Base-by-base conservation (phyloP, 2,888 invertebrate genomes). In the Drosophila differens region DNA sequence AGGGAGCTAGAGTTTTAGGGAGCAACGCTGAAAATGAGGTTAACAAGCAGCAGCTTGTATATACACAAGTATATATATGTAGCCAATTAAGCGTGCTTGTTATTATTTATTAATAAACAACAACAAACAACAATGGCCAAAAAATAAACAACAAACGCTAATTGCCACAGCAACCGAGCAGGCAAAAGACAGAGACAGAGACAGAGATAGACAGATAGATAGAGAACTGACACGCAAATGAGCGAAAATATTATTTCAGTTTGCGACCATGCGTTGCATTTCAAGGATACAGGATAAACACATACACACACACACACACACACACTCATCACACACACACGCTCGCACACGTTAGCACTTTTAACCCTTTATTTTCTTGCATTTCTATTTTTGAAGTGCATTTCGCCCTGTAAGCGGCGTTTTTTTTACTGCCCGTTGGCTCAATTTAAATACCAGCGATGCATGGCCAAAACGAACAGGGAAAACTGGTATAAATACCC, bases 401-500 rank as follows among this genome's bases (percentile, higher is more conserved):
- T 84, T 87, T 74, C 74, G 65, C 68, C 68, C 78, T 61, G 74
- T 70, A 59, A 84, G 69, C 84, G 71, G 67, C 58, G 60, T 72
- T 75, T 33, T 82, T n/a, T 81, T 86, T 64, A 77, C 87, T 90
- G 87, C 79, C 85, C 90, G 80, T 73, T 84, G 90, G 74, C 89
- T 86, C 73, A 86, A 91, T 86, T 86, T 86, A 91, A 86, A 86
- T 91, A 89, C 74, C 91, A 91, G 53, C 90, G 90, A 91, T 79
- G 91, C 87, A 91, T 87, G 74, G 83, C 87, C 89, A 37, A 89
- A 85, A 85, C 60, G 79, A 64, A 57, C 70, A 76, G 65, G 61
- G 65, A 39, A 39, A 75, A 69, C 65, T 65, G 61, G 62, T 62
- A 62, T 37, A 44, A 59, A 79, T 79, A 82, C 79, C 80, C 79